Evolutionary conservation across 2,797 vertebrate genomes (phyloP), one percentile per base, ranked within the genome.

Genomic region (Centropyge bicolor): DNA sequence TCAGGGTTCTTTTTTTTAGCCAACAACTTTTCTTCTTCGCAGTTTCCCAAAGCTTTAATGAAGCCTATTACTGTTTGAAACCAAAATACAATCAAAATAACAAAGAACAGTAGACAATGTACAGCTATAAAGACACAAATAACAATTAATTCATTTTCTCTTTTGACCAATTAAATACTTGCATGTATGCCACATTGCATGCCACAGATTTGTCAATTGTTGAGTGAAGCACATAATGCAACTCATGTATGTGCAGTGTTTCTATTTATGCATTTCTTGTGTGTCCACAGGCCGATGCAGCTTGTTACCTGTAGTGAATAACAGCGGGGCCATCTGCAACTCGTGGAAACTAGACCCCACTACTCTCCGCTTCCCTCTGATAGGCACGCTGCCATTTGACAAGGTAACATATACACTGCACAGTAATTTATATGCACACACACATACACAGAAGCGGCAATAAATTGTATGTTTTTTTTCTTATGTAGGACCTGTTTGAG

Each of bases 271-370:
- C 0, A 36, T 24, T 68, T 61, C 9, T 11, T 57, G 20, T 45
- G 49, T 78, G 36, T 70, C 9, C 0, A 10, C 89, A 99, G 98
- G 98, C 69, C 96, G 98, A 46, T 99, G 98, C 89, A 99, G 97
- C 91, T 96, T 99, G 79, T 95, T 99, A 68, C 98, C 98, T 5
- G 98, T 99, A 69, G 98, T 99, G 76, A 99, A 99, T 93, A 99
- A 99, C 91, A 99, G 98, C 0, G 98, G 98, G 0, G 98, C 98
- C 65, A 99, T 99, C 91, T 99, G 98, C 89, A 99, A 99, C 92
- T 99, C 98, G 0, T 99, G 98, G 98, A 99, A 99, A 78, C 89
- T 99, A 89, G 98, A 99, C 89, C 98, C 98, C 57, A 95, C 96
- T 45, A 98, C 98, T 13, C 96, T 99, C 68, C 97, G 97, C 70